Evolutionary conservation across 2,888 invertebrate species (phyloP).

Genomic region (Heliconius ethilla): DNA sequence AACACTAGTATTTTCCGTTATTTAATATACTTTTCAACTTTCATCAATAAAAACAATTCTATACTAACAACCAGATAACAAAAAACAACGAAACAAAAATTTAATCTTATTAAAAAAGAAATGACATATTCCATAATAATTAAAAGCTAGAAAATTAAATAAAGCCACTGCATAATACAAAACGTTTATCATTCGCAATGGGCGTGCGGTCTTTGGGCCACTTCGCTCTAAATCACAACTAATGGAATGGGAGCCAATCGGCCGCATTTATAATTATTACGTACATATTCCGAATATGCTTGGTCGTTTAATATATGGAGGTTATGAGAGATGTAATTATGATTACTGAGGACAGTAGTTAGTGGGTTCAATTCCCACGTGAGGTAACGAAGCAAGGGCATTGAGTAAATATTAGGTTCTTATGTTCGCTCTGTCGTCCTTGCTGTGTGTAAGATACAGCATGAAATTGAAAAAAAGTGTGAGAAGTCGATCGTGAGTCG

Average conservation of each 20-base stretch:
- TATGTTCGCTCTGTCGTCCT: no score
- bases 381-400: no score
- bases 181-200: constrained; percentile 36
- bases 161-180: constrained; percentile 33
- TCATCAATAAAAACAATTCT: no score
- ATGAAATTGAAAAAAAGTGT: no score
- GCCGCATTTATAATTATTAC: constrained; percentile 36
- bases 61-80: not conserved
- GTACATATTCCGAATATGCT: constrained; percentile 35
- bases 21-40: no score
- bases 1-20: no score
- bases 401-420: no score
- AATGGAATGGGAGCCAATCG: constrained; percentile 50
- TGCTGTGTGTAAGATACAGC: constrained; percentile 53
- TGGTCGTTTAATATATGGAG: constrained; percentile 16
- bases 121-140: not conserved
- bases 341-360: not conserved
- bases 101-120: constrained; percentile 1
- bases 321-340: constrained; percentile 15
- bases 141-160: constrained; percentile 16
- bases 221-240: constrained; percentile 47
- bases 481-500: no score
- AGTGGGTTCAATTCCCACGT: no score
- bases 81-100: not conserved
- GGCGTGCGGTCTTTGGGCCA: constrained; percentile 31